Evolutionary conservation across 2,113 vertebrate genomes (phyloP).

Genomic region (Nannospalax galili): DNA sequence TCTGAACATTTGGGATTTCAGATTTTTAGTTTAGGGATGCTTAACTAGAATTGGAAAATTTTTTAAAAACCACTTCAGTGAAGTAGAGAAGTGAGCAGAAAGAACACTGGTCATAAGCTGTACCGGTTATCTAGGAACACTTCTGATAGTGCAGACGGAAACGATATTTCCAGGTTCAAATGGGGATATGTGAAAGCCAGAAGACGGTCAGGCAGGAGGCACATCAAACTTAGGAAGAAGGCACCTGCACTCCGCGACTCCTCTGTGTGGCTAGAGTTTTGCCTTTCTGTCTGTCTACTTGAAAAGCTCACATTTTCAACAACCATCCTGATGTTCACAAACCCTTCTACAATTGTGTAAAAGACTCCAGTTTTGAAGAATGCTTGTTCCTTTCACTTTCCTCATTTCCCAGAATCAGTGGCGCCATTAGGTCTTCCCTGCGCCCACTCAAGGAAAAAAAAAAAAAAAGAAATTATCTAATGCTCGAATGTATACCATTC

Average conservation of each 20-base stretch:
- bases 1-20: neutral
- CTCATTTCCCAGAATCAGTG: neutral
- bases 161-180: neutral
- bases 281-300: slow-evolving; percentile 24
- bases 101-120: neutral
- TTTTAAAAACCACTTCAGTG: neutral
- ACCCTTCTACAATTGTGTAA: neutral
- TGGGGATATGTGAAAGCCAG: neutral
- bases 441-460: neutral
- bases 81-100: neutral
- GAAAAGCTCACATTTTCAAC: slow-evolving; percentile 17
- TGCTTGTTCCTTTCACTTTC: neutral
- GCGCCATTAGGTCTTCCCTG: neutral
- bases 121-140: neutral
- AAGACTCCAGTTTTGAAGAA: neutral
- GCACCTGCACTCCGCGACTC: neutral
- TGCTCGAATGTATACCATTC: neutral
- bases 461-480: neutral
- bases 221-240: neutral
- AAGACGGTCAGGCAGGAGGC: neutral
- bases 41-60: neutral
- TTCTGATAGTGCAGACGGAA: neutral
- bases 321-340: neutral
- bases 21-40: neutral
- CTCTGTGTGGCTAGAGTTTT: neutral